Evolutionary conservation across 1,140 invertebrate genomes (phyloP).

Genomic region (Drosophila sp.): DNA sequence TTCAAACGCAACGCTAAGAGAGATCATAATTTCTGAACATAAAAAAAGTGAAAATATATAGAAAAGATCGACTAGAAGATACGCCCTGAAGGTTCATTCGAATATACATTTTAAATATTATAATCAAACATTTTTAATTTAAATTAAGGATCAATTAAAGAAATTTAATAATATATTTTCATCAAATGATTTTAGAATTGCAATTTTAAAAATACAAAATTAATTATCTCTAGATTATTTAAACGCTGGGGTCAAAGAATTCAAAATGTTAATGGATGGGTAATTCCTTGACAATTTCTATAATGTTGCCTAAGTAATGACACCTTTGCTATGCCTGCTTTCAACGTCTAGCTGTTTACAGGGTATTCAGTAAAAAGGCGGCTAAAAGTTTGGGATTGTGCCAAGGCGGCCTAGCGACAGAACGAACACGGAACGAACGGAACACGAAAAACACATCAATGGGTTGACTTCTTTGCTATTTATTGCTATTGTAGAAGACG

Average conservation of each 20-base stretch:
- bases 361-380: slow-evolving; percentile 40
- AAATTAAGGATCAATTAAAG: too few relatives aligned
- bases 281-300: too few relatives aligned
- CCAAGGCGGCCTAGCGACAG: slow-evolving; percentile 57
- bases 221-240: too few relatives aligned
- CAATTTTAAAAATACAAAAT: too few relatives aligned
- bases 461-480: slow-evolving; percentile 44
- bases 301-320: not conserved
- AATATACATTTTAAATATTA: not conserved
- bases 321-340: not conserved
- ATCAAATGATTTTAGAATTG: too few relatives aligned
- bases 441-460: slow-evolving; percentile 56
- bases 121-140: too few relatives aligned
- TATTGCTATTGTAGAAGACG: slow-evolving; percentile 10
- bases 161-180: too few relatives aligned
- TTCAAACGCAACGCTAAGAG: slow-evolving; percentile 47
- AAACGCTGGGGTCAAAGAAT: too few relatives aligned
- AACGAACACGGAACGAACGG: slow-evolving; percentile 14
- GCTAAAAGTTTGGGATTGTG: slow-evolving; percentile 59
- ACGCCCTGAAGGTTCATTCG: not conserved
- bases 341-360: not conserved
- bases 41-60: slow-evolving; percentile 1
- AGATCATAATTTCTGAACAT: slow-evolving; percentile 66
- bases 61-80: not conserved
- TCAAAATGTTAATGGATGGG: too few relatives aligned